Evolutionary conservation across 2,797 vertebrate species (phyloP).

Genomic region (Picus viridis): DNA sequence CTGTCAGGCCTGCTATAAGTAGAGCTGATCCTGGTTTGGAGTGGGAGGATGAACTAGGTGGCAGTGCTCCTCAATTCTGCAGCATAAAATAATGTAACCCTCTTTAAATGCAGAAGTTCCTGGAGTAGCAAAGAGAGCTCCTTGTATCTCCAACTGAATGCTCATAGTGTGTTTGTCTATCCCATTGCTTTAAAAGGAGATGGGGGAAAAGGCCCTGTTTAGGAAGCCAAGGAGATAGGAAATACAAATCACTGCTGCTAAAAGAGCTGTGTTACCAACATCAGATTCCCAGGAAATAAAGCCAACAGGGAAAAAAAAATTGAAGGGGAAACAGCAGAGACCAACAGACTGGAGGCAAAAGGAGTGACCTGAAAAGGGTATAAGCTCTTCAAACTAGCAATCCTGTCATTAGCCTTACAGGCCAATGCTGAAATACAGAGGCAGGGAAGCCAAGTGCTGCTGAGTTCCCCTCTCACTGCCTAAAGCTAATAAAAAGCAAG

Average conservation of each 20-base stretch:
- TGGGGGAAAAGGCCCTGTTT: background rate
- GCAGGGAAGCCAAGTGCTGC: background rate
- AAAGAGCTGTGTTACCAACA: background rate
- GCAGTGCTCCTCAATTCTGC: slow-evolving; percentile 58
- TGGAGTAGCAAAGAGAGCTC: slow-evolving; percentile 8
- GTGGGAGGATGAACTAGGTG: slow-evolving; percentile 70
- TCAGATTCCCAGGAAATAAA: background rate
- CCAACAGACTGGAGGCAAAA: background rate
- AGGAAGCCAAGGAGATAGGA: background rate
- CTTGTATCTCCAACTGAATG: background rate
- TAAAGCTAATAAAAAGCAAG: background rate
- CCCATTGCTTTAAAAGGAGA: background rate
- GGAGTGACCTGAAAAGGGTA: background rate
- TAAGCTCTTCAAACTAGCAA: background rate
- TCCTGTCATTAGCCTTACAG: background rate
- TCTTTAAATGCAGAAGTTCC: slow-evolving; percentile 39
- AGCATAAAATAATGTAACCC: slow-evolving; percentile 30
- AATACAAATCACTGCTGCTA: background rate
- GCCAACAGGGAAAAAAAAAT: background rate
- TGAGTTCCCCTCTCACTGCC: background rate
- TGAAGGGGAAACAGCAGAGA: background rate
- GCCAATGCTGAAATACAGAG: background rate
- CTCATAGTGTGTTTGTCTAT: background rate
- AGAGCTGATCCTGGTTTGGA: slow-evolving; percentile 48
- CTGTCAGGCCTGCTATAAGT: slow-evolving; percentile 68